phyloP scores from a whole-genome alignment of 2,888 invertebrate genomes.

The Sphaerophoria taeniata region DNA sequence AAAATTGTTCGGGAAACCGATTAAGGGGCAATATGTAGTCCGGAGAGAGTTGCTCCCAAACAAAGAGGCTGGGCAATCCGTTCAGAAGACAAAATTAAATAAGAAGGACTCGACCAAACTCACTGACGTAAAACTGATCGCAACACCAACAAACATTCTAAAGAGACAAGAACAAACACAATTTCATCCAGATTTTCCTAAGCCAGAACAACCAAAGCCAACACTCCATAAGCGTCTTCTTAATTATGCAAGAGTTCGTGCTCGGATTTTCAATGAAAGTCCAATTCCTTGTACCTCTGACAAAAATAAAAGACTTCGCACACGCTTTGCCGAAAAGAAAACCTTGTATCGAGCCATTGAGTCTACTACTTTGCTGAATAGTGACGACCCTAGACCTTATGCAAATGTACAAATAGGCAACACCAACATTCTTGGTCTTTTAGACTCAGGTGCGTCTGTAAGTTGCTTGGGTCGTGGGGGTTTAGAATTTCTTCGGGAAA shows the following conservation, averaged over 20 bases:
- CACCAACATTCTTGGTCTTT: not conserved
- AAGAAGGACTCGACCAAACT: not conserved
- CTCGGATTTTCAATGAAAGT: not conserved
- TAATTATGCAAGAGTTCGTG: not conserved
- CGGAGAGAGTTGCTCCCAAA: not conserved
- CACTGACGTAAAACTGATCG: not conserved
- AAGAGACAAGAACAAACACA: not conserved
- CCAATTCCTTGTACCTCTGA: slow-evolving; percentile 2
- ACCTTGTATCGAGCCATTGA: not conserved
- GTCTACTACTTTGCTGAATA: not conserved
- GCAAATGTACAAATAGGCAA: not conserved
- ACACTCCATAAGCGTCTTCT: not conserved
- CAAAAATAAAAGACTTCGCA: not conserved
- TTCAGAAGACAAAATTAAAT: not conserved
- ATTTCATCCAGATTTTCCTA: not conserved
- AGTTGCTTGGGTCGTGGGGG: too few species aligned
- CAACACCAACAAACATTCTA: not conserved
- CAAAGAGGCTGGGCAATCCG: not conserved
- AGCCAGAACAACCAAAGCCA: not conserved
- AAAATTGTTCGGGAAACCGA: slow-evolving; percentile 4
- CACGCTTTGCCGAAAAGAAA: not conserved
- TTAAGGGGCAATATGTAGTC: not conserved
- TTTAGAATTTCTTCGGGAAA: too few species aligned
- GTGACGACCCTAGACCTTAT: not conserved
- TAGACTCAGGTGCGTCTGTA: not conserved